These are phyloP conservation scores for Platysteira castanea DNA, from an alignment of 2,113 vertebrate species.

Conservation along the genomic window DNA sequence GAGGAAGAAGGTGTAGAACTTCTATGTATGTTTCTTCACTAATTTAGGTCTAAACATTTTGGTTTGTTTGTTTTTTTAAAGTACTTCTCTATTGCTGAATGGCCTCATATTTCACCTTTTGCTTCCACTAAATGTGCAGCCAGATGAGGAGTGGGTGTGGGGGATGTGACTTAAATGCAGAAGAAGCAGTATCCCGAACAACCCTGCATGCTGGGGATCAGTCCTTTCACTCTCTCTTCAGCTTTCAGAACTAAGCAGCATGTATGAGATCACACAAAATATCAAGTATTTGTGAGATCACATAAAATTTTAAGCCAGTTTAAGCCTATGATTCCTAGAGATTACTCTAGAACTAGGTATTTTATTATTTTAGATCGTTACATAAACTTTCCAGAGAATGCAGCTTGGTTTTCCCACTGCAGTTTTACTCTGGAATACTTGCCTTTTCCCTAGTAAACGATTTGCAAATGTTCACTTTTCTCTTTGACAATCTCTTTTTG, in stretches of 20 bases:
- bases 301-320: not conserved
- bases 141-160: not conserved
- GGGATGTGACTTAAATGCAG: not conserved
- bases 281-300: not conserved
- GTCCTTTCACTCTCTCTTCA: not conserved
- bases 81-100: not conserved
- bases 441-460: not conserved
- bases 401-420: not conserved
- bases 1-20: not conserved
- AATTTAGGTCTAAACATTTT: not conserved
- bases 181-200: rapidly evolving
- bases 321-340: not conserved
- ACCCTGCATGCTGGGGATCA: not conserved
- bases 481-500: not conserved
- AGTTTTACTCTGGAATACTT: not conserved
- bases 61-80: not conserved
- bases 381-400: not conserved
- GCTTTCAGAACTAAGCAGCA: not conserved
- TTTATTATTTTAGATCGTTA: not conserved
- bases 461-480: not conserved
- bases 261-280: not conserved
- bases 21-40: not conserved
- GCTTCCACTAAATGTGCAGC: not conserved
- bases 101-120: not conserved
- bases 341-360: not conserved